Conservation (phyloP, 2,113 vertebrate species). For the Spheniscus mendiculus region DNA sequence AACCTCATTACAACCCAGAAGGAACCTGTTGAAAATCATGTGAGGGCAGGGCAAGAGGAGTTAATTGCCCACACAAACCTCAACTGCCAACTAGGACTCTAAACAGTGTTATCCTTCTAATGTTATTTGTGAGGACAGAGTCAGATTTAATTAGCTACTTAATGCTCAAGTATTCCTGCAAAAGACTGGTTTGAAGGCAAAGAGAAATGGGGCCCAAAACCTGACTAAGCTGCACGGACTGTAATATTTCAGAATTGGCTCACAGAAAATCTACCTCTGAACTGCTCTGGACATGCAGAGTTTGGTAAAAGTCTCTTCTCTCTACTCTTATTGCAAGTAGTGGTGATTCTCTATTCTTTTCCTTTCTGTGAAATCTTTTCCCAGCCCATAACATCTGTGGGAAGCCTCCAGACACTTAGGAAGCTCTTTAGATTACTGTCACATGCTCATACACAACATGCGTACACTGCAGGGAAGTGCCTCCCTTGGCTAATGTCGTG, state of each 20-base stretch:
- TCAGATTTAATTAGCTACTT: slow-evolving; percentile 5
- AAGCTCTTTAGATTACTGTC: background rate
- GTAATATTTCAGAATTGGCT: background rate
- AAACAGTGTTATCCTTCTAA: background rate
- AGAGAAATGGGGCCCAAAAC: background rate
- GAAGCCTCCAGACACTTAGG: background rate
- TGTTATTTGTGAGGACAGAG: background rate
- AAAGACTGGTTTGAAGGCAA: background rate
- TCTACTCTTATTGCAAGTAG: background rate
- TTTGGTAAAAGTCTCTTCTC: background rate
- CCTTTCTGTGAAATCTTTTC: background rate
- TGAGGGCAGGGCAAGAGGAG: background rate
- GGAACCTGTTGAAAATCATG: background rate
- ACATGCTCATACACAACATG: background rate
- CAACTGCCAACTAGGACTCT: background rate
- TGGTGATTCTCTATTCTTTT: background rate
- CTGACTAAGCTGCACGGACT: background rate
- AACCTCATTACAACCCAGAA: slow-evolving; percentile 10
- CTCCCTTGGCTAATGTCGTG: background rate
- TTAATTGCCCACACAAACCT: slow-evolving; percentile 1
- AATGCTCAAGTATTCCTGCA: background rate
- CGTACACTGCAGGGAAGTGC: background rate
- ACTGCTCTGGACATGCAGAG: background rate
- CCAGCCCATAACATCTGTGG: background rate
- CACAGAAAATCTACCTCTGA: background rate